phyloP scores from a whole-genome alignment of 2,888 invertebrate genomes.

The Orchestes rusci region DNA sequence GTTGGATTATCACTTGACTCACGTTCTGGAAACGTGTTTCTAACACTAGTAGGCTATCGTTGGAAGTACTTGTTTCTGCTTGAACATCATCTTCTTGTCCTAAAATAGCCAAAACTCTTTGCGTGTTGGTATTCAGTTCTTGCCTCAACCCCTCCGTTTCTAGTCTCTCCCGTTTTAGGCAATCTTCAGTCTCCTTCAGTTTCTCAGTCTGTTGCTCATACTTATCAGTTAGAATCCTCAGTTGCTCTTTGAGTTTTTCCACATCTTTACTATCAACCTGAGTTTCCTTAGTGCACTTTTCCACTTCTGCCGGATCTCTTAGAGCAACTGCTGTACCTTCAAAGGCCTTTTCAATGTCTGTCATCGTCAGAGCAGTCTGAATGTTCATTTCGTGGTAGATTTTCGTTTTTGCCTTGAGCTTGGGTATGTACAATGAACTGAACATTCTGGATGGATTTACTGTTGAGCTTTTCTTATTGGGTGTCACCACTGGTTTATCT shows the following conservation, averaged over 20 bases:
- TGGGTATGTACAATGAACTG: conserved; percentile 36
- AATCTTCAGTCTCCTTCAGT: conserved; percentile 51
- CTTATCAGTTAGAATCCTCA: conserved; percentile 53
- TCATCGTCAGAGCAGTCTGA: conserved; percentile 68
- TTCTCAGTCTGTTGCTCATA: conserved; percentile 47
- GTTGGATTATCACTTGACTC: conserved; percentile 64
- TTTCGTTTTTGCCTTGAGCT: conserved; percentile 49
- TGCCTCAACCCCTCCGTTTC: conserved; percentile 68
- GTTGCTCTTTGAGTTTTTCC: conserved; percentile 53
- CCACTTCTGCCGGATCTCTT: conserved; percentile 36
- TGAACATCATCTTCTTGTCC: conserved; percentile 51
- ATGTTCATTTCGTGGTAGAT: conserved; percentile 75
- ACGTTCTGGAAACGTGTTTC: conserved; percentile 71
- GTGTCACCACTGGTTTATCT: conserved; percentile 43
- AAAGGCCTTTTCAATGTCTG: conserved; percentile 65
- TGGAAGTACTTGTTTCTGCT: conserved; percentile 37
- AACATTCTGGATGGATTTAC: conserved; percentile 23
- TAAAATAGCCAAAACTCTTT: conserved; percentile 58
- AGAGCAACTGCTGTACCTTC: conserved; percentile 49
- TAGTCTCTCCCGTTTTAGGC: conserved; percentile 60
- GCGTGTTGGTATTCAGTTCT: conserved; percentile 67
- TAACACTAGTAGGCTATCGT: conserved; percentile 65
- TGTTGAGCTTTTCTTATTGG: conserved; percentile 25
- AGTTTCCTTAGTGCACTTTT: conserved; percentile 36
- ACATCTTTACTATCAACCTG: conserved; percentile 55